Evolutionary conservation across 2,113 vertebrate genomes (phyloP).

Genomic region (Acanthisitta chloris): DNA sequence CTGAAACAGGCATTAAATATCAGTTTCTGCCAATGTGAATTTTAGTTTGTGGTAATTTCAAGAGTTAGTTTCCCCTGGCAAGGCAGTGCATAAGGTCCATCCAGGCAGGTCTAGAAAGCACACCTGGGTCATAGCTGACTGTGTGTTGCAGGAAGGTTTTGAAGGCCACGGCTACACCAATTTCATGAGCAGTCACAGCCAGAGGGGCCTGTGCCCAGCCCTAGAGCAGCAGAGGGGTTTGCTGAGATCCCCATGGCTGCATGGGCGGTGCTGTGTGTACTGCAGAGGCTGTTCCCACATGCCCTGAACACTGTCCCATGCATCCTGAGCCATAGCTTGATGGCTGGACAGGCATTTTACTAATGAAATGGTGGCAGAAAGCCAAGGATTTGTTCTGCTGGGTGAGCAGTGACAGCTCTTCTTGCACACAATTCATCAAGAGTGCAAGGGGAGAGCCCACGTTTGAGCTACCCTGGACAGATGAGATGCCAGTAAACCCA

Average conservation of each 20-base stretch:
- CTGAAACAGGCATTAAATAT: background rate
- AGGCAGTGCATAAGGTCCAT: background rate
- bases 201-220: background rate
- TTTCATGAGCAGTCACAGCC: background rate
- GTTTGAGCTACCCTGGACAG: rapidly evolving
- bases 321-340: rapidly evolving
- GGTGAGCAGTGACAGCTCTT: background rate
- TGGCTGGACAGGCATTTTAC: background rate
- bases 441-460: rapidly evolving
- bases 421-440: background rate
- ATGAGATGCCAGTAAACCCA: background rate
- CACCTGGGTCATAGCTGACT: background rate
- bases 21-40: background rate
- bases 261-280: background rate
- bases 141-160: background rate
- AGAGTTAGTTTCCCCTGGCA: background rate
- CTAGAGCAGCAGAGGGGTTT: background rate
- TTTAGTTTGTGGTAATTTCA: background rate
- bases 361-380: background rate
- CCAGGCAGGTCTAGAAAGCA: background rate
- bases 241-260: background rate
- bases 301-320: background rate
- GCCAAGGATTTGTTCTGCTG: background rate
- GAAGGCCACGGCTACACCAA: background rate
- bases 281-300: background rate